Base-by-base conservation (phyloP, 2,888 invertebrate genomes). In the Chrysopilus asiliformis region DNA sequence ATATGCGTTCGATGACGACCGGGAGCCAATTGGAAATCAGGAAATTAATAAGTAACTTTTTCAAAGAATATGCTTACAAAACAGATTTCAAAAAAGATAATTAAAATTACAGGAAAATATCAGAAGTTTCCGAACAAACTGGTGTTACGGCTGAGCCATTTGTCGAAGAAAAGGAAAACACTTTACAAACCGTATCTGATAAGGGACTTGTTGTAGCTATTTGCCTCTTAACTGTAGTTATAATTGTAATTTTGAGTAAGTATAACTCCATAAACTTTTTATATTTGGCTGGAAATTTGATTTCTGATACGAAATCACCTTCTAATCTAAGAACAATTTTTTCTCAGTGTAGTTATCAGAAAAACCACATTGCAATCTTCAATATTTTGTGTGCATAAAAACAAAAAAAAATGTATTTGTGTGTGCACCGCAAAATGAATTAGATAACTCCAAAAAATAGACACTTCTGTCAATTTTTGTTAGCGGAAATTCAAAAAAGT, bases 1-100 rank as follows among this genome's bases (percentile, higher is more conserved):
- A 3, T 52, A 51, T 43, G 49, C 46, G 2, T 40, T 48, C 24
- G 33, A 46, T 5, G 32, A 33, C 4, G 40, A 44, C 6, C 32
- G 40, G 4, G 3, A 38, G n/a, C 5, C 34, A 46, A 3, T 38
- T 52, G 4, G 28, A 36, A 5, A 39, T 39, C 18, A 39, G 33
- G 10, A 38, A 43, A 2, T 43, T 52, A 3, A 42, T 48, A 32
- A 32, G 31, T 22, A 22, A 10, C 22, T 22, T 8, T 22, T 10
- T 22, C 10, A 8, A 22, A 8, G 10, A 8, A 8, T 8, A 22
- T 22, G 7, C 10, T 7, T 22, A 22, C 10, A 8, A 22, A 22
- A 34, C 15, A 12, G 29, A n/a, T 15, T 28, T 37, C 32, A 26
- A 38, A 32, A 19, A 38, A 14, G 6, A 18, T 14, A 15, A 17